A percentile compares a stretch with the other conserved stretches of the same genome.
These are phyloP conservation scores for Cydia amplana DNA, from an alignment of 1,140 invertebrate species.

Conservation along the genomic window DNA sequence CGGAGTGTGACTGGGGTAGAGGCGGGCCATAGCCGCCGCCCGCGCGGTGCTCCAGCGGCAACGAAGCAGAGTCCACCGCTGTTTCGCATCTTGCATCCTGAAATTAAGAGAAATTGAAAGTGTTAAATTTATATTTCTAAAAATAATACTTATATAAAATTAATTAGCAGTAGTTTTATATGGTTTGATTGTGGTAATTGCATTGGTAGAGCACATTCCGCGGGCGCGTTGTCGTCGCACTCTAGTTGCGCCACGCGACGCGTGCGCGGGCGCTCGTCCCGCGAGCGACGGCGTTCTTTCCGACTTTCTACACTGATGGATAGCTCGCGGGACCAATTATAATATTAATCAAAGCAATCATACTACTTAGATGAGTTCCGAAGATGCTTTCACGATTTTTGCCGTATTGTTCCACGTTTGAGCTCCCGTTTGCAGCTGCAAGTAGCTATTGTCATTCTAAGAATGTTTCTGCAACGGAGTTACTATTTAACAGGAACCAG, in stretches of 20 bases:
- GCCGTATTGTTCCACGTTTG: not conserved
- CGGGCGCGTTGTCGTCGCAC: constrained; percentile 69
- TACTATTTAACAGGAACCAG: not conserved
- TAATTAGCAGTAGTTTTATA: constrained; percentile 22
- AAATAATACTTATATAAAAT: constrained; percentile 28
- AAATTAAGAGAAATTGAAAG: constrained; percentile 56
- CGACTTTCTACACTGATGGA: constrained; percentile 77
- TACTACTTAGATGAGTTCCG: constrained; percentile 59
- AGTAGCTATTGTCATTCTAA: not conserved
- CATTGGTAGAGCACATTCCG: constrained; percentile 55
- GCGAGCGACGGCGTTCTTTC: constrained; percentile 60
- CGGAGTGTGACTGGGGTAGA: constrained; percentile 80
- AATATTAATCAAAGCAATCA: constrained; percentile 76
- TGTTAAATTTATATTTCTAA: constrained; percentile 19
- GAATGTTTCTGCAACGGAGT: not conserved
- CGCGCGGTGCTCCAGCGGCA: constrained; percentile 88
- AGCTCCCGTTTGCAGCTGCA: not conserved
- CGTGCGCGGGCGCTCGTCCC: constrained; percentile 48
- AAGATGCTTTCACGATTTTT: constrained; percentile 51
- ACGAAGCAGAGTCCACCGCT: constrained; percentile 87
- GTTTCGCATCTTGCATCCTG: constrained; percentile 87
- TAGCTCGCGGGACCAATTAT: constrained; percentile 73
- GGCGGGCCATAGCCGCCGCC: constrained; percentile 85
- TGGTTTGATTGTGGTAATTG: constrained; percentile 33
- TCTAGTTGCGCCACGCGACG: constrained; percentile 68